Evolutionary conservation across 2,113 vertebrate species (phyloP).

Genomic region (Danionella cerebrum): DNA sequence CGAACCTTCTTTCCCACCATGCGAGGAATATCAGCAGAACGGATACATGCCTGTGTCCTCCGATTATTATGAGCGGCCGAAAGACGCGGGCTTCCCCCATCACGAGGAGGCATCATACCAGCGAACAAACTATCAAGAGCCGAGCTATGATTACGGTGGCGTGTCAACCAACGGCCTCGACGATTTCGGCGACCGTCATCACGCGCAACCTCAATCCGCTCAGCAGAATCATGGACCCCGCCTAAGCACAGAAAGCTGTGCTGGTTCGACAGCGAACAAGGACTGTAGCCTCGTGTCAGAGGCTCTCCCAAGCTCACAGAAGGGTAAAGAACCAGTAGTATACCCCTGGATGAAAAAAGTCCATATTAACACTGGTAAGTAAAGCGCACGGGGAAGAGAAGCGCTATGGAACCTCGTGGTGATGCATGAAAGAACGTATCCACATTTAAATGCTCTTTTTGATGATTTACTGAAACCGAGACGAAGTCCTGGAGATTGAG

Average conservation of each 20-base stretch:
- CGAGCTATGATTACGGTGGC: slow-evolving; percentile 74
- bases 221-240: slow-evolving; percentile 74
- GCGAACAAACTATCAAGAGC: slow-evolving; percentile 73
- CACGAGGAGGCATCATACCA: slow-evolving; percentile 77
- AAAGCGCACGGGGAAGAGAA: slow-evolving; percentile 48
- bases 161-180: slow-evolving; percentile 60
- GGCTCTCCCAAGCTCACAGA: slow-evolving; percentile 72
- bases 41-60: slow-evolving; percentile 76
- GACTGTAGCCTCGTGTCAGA: slow-evolving; percentile 76
- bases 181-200: slow-evolving; percentile 68
- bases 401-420: slow-evolving; percentile 43
- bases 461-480: slow-evolving; percentile 92
- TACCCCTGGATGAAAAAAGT: slow-evolving; percentile 99
- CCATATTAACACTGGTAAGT: slow-evolving; percentile 91
- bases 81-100: slow-evolving; percentile 76
- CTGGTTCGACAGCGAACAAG: slow-evolving; percentile 67
- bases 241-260: slow-evolving; percentile 68
- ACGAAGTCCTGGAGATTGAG: slow-evolving; percentile 95
- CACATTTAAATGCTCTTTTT: slow-evolving; percentile 68
- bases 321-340: slow-evolving; percentile 91
- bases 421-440: slow-evolving; percentile 53
- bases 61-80: slow-evolving; percentile 83
- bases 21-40: slow-evolving; percentile 92
- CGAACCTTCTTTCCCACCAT: slow-evolving; percentile 95
- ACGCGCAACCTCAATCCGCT: slow-evolving; percentile 66